Percentiles rank a stretch among this genome's conserved stretches.
Conservation (phyloP, 2,888 invertebrate genomes). For the Drosophila robusta region DNA sequence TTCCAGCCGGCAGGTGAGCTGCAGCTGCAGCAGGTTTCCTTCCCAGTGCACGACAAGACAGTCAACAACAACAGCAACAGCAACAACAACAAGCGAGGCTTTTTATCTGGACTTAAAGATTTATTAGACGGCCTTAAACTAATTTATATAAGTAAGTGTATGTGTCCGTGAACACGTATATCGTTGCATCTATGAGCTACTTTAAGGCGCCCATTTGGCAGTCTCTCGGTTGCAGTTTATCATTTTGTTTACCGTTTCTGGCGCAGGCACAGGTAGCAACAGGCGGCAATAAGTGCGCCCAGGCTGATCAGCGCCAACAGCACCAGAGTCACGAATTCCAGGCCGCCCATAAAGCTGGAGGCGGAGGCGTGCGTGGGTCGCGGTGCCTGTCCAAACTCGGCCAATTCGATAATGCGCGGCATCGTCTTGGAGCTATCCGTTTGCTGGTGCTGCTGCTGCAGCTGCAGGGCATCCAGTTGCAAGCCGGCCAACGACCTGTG, state of each 20-base stretch:
- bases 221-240: slow-evolving; percentile 45
- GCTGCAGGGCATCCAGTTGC: slow-evolving; percentile 74
- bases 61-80: slow-evolving; percentile 39
- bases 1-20: slow-evolving; percentile 58
- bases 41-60: slow-evolving; percentile 19
- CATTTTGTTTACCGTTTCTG: slow-evolving; percentile 84
- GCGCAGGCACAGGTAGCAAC: slow-evolving; percentile 91
- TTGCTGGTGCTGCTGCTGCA: slow-evolving; percentile 55
- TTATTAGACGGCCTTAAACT: slow-evolving; percentile 60
- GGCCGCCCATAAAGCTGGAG: slow-evolving; percentile 87
- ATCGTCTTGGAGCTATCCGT: slow-evolving; percentile 85
- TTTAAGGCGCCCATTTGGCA: slow-evolving; percentile 31
- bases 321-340: slow-evolving; percentile 92
- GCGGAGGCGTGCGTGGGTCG: slow-evolving; percentile 83
- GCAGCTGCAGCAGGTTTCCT: slow-evolving; percentile 51
- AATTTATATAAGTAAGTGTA: slow-evolving; percentile 1
- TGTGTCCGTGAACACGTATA: not conserved
- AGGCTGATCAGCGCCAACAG: slow-evolving; percentile 92
- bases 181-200: slow-evolving; percentile 37
- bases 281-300: slow-evolving; percentile 91
- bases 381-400: slow-evolving; percentile 82
- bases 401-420: slow-evolving; percentile 88
- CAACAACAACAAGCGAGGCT: slow-evolving; percentile 41
- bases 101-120: slow-evolving; percentile 56
- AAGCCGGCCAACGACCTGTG: slow-evolving; percentile 87